phyloP scores from a whole-genome alignment of 1,140 invertebrate species.

The Drosophila trapezifrons region DNA sequence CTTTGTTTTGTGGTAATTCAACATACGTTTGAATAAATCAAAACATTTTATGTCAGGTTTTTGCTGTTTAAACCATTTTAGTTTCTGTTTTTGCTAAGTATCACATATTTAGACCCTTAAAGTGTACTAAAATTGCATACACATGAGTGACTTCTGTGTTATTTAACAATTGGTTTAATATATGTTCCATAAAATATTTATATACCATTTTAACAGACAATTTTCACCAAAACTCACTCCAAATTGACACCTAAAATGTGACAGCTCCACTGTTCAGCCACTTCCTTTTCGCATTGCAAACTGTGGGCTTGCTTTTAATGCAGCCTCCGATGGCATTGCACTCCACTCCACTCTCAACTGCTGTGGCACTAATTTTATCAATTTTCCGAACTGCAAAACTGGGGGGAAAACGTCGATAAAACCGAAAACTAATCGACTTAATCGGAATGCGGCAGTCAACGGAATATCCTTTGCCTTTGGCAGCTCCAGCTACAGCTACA shows the following conservation, averaged over 20 bases:
- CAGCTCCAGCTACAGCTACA: background rate
- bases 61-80: background rate
- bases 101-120: background rate
- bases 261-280: conserved; percentile 19
- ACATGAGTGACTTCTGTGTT: background rate
- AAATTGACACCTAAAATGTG: background rate
- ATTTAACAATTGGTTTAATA: background rate
- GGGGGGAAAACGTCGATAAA: conserved; percentile 46
- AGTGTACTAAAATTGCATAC: background rate
- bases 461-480: conserved; percentile 20
- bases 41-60: background rate
- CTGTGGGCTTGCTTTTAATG: conserved; percentile 31
- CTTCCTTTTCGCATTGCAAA: conserved; percentile 6
- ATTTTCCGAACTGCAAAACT: conserved; percentile 50
- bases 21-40: background rate
- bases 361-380: conserved; percentile 67
- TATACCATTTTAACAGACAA: background rate
- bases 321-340: conserved; percentile 9
- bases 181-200: background rate
- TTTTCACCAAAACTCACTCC: background rate
- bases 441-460: conserved; percentile 52
- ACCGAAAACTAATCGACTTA: conserved; percentile 60
- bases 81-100: background rate
- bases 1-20: background rate
- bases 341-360: conserved; percentile 22